A percentile compares a stretch with the other conserved stretches of the same genome.
Conservation (phyloP, 2,113 vertebrate genomes). For the Phalacrocorax carbo region DNA sequence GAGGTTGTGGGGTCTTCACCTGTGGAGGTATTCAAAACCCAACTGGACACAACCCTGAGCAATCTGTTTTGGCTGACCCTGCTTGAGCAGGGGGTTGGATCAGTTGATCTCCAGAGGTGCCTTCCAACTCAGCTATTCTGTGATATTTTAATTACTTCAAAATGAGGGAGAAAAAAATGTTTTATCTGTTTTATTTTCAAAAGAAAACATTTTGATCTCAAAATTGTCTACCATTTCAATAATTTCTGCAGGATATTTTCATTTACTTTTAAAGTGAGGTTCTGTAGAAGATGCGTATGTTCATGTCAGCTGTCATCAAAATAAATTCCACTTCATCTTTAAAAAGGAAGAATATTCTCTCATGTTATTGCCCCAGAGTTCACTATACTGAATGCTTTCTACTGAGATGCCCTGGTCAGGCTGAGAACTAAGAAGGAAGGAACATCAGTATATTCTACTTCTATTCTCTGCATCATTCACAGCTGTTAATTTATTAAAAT, state of each 20-base stretch:
- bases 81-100: fast-evolving
- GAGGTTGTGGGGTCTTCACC: neutral
- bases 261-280: neutral
- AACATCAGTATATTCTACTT: neutral
- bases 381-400: neutral
- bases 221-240: neutral
- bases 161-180: neutral
- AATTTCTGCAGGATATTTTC: neutral
- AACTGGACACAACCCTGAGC: neutral
- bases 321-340: neutral
- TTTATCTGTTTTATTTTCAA: neutral
- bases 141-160: neutral
- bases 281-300: neutral
- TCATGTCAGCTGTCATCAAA: neutral
- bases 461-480: neutral
- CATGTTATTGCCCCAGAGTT: neutral
- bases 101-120: neutral
- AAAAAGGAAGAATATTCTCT: neutral
- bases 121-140: neutral
- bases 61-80: neutral
- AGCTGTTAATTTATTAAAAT: neutral
- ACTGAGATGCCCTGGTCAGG: neutral
- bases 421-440: neutral
- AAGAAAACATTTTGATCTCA: neutral
- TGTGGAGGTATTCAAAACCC: neutral